Percentiles rank a stretch among this genome's conserved stretches.
Conservation (phyloP, 2,113 vertebrate genomes). For the Dinomys branickii region DNA sequence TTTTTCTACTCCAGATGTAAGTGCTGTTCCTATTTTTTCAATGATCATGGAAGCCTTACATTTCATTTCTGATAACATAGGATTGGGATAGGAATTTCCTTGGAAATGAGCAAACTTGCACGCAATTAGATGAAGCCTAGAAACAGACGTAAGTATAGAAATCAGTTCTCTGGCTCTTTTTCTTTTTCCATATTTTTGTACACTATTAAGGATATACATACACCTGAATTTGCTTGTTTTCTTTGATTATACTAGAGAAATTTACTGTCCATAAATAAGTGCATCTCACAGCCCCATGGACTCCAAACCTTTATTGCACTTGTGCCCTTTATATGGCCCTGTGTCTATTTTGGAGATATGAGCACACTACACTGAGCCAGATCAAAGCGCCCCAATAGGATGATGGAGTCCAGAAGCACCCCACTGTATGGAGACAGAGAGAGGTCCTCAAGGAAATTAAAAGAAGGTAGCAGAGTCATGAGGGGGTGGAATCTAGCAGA, state of each 20-base stretch:
- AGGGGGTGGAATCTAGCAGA: neutral
- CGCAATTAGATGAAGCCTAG: neutral
- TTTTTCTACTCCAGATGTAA: no score
- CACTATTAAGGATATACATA: neutral
- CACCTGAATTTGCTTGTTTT: neutral
- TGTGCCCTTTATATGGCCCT: neutral
- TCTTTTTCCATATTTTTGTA: neutral
- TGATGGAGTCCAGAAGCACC: no score
- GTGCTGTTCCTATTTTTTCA: neutral
- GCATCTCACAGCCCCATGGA: neutral
- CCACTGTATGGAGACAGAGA: neutral
- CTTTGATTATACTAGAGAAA: neutral
- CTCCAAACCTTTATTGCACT: neutral
- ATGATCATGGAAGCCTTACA: neutral
- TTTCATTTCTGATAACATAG: neutral
- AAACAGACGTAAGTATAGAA: neutral
- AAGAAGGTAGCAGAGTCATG: neutral
- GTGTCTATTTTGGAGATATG: neutral
- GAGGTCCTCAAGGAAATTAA: neutral
- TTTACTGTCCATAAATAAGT: neutral
- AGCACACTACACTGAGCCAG: neutral
- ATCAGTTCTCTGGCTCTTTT: neutral
- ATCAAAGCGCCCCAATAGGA: neutral
- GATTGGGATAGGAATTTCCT: neutral
- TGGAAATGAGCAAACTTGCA: neutral